Evolutionary conservation across 2,113 vertebrate species (phyloP), one percentile per base, ranked within the genome.

Genomic region (Craseonycteris thonglongyai): DNA sequence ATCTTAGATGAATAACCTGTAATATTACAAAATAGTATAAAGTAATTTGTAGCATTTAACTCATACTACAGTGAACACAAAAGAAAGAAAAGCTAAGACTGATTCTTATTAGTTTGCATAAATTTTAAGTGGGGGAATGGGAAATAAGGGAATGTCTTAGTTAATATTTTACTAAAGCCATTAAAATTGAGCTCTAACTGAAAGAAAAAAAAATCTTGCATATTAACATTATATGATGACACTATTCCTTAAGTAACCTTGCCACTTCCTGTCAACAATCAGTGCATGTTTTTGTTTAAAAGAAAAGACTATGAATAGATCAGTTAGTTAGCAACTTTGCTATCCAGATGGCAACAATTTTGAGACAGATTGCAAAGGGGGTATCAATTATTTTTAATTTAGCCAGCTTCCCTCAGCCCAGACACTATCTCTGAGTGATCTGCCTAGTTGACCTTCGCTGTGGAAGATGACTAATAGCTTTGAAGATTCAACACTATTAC

Each of bases 371-470:
- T 95, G 95, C 87, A 94, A 88, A 94, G 93, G 7, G 24, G 26
- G 22, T 71, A 79, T 88, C 78, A 92, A 91, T 97, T 86, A 97
- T 82, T 96, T 96, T 94, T 83, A 94, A 94, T 96, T 94, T 94
- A 63, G 33, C 51, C 66, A 47, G 93, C 83, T 89, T 96, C 79
- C 63, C 83, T 93, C 51, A 79, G 69, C 82, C 42, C 51, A 38
- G 63, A 49, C 51, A 47, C 47, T 24, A 24, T 76, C 65, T 59
- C 35, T 72, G 85, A 78, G 81, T 69, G 81, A 95, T 40, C 85
- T 88, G 4, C 65, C 65, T 45, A 38, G 47, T 56, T 80, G 78
- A 94, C 51, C 80, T 91, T 72, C 74, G 45, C 87, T 40, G 76
- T 65, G 15, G 30, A 84, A 47, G 94, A 79, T 94, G 93, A 95